These are phyloP conservation scores for Gobius niger DNA, from an alignment of 2,113 vertebrate genomes.

Conservation along the genomic window DNA sequence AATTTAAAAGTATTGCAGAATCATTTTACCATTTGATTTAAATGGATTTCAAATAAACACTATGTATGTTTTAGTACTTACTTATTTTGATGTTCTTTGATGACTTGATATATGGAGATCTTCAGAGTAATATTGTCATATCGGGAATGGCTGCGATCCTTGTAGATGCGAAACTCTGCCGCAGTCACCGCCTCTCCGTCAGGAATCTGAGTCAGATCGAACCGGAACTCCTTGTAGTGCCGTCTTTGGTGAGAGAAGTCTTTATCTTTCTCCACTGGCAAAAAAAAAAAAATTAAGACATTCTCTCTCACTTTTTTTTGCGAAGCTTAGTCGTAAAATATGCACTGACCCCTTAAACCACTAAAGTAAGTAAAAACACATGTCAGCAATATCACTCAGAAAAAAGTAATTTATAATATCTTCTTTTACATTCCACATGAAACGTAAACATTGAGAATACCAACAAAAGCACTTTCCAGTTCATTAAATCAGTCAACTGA, in stretches of 20 bases:
- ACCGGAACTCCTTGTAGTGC: slow-evolving; percentile 98
- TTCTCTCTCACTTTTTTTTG: slow-evolving; percentile 41
- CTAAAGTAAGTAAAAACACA: slow-evolving; percentile 32
- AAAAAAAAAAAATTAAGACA: slow-evolving; percentile 54
- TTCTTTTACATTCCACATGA: slow-evolving; percentile 66
- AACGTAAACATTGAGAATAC: slow-evolving; percentile 79
- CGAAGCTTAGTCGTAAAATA: slow-evolving; percentile 33
- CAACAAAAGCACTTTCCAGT: slow-evolving; percentile 79
- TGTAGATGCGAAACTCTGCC: slow-evolving; percentile 96
- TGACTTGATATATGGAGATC: slow-evolving; percentile 95
- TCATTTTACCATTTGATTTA: too few species aligned
- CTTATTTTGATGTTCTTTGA: slow-evolving; percentile 93
- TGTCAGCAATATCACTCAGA: slow-evolving; percentile 46
- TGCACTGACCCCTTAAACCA: slow-evolving; percentile 44
- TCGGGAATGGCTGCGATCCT: slow-evolving; percentile 88
- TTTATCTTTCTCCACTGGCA: slow-evolving; percentile 94
- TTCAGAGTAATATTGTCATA: slow-evolving; percentile 93
- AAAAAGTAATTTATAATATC: slow-evolving; percentile 71
- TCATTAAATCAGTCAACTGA: slow-evolving; percentile 78
- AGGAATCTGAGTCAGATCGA: slow-evolving; percentile 97
- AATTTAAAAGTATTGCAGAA: background rate
- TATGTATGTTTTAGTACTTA: slow-evolving; percentile 61
- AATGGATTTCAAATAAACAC: too few species aligned
- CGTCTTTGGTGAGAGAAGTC: slow-evolving; percentile 96
- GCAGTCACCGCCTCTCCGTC: slow-evolving; percentile 95